Base-by-base conservation (phyloP, 2,797 vertebrate species). In the Cyclopterus lumpus region DNA sequence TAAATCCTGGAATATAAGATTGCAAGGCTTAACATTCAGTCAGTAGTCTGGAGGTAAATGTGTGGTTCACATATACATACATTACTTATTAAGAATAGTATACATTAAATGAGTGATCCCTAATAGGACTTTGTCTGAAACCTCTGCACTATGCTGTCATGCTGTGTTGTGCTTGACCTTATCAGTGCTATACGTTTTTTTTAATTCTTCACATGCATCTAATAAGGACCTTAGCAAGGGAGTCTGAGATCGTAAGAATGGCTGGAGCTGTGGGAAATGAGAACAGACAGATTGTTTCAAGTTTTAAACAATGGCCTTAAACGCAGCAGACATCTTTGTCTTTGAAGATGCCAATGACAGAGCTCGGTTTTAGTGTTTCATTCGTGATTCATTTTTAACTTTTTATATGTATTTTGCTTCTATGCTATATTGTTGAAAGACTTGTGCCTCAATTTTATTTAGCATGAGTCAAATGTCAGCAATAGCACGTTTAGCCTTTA, bases 201-300 rank as follows among this genome's bases (percentile, higher is more conserved):
- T 72, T n/a, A n/a, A 10, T 71, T 68, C 63, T 58, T 34, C 44
- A 59, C 62, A 48, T 64, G 42, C 36, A n/a, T 22, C 66, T 89
- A 87, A 89, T 90, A 85, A 87, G 86, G 67, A 72, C 64, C 61
- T 69, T 16, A 81, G 84, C 82, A 36, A 32, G 66, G 81, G 72
- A 82, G 67, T 70, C 54, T 77, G 59, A 42, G 58, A 82, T 81
- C 18, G 59, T 72, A 83, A 86, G 74, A 81, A 79, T 34, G 51
- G 38, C 61, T 48, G 55, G 34, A 77, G 65, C 49, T 24, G 18
- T 40, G 26, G 76, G 61, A 76, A 78, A 74, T 69, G 18, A 68
- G 34, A 67, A 10, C 8, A 70, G 74, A 79, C n/a, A 76, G 55
- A 66, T 32, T 60, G 46, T 40, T n/a, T 68, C 55, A 61, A 14